Percentiles rank a stretch among this genome's conserved stretches.
Evolutionary conservation across 2,888 invertebrate genomes (phyloP).

Genomic region (Salticus scenicus): DNA sequence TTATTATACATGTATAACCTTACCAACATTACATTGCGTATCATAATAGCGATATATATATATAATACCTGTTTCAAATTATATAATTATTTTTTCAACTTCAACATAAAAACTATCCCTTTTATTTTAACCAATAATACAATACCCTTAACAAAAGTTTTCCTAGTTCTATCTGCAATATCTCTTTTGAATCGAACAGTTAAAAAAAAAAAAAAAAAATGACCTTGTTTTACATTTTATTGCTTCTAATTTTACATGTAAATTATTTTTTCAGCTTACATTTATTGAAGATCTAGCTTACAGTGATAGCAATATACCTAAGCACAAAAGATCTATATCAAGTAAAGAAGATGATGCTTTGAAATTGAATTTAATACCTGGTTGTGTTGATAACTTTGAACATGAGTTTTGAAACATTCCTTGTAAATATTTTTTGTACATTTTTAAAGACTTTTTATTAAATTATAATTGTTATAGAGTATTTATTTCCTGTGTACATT

Average conservation of each 20-base stretch:
- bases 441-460: not conserved
- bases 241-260: not conserved
- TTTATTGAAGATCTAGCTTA: constrained; percentile 42
- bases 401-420: constrained; percentile 30
- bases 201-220: not conserved
- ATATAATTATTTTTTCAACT: no score
- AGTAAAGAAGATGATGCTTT: constrained; percentile 31
- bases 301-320: constrained; percentile 17
- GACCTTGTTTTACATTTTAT: not conserved
- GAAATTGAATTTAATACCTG: constrained; percentile 46
- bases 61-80: no score
- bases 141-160: not conserved
- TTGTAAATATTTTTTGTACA: not conserved
- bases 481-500: no score
- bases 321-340: not conserved
- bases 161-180: not conserved
- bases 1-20: no score
- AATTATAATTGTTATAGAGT: not conserved
- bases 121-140: not conserved
- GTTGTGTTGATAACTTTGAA: constrained; percentile 32
- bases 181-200: not conserved
- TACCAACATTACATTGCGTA: no score
- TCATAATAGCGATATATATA: no score
- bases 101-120: not conserved
- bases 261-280: constrained; percentile 25